Percentiles rank a stretch among this genome's conserved stretches.
Conservation (phyloP, 2,797 vertebrate genomes). For the Enteromius radiatus region DNA sequence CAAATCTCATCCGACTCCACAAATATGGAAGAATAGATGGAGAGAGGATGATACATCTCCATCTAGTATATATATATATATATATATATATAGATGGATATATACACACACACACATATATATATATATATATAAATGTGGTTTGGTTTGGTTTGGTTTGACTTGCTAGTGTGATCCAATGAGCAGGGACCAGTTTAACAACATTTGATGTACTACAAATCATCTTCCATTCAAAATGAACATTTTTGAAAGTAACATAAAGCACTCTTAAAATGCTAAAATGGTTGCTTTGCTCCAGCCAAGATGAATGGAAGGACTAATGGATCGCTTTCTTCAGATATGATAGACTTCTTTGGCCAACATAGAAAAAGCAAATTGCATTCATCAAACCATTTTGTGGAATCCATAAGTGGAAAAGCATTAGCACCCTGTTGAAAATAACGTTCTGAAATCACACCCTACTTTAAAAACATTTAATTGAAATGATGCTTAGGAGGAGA, state of each 20-base stretch:
- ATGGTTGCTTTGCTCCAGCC: neutral
- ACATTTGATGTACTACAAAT: neutral
- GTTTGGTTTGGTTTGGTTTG: neutral
- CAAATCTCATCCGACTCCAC: slow-evolving; percentile 49
- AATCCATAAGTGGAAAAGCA: slow-evolving; percentile 7
- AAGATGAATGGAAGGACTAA: neutral
- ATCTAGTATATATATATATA: neutral
- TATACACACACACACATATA: no score
- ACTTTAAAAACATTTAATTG: slow-evolving; percentile 22
- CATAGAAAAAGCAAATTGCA: slow-evolving; percentile 12
- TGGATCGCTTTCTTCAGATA: neutral
- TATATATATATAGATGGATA: no score
- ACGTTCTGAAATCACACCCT: slow-evolving; percentile 10
- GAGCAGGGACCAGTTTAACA: neutral
- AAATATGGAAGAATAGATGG: slow-evolving; percentile 10
- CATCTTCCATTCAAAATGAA: neutral
- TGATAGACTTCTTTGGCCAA: slow-evolving; percentile 12
- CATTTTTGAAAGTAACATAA: neutral
- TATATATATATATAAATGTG: no score
- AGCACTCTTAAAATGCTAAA: neutral
- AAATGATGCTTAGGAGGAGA: slow-evolving; percentile 16
- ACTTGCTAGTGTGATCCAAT: neutral
- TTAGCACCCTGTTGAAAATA: slow-evolving; percentile 10
- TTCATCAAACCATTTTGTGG: slow-evolving; percentile 6
- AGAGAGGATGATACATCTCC: neutral